These are phyloP conservation scores for Riptortus pedestris DNA, from an alignment of 1,140 invertebrate species.

Conservation along the genomic window DNA sequence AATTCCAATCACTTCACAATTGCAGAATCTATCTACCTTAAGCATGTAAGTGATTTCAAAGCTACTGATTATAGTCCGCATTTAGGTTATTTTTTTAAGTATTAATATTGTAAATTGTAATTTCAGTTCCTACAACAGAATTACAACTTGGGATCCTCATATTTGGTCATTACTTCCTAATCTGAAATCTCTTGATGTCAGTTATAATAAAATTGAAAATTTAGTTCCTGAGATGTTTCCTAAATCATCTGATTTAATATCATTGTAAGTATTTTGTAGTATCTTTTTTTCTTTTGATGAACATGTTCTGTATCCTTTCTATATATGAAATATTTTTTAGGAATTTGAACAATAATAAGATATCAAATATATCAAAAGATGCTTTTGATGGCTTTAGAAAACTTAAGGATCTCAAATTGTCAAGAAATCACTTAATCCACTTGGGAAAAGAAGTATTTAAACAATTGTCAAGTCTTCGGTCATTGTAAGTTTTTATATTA, in stretches of 20 bases:
- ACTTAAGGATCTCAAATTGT: constrained; percentile 61
- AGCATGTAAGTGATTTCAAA: neutral
- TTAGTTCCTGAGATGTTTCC: constrained; percentile 44
- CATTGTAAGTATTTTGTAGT: constrained; percentile 38
- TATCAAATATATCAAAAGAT: constrained; percentile 20
- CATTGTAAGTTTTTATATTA: constrained; percentile 1
- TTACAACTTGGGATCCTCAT: neutral
- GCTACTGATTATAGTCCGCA: no score
- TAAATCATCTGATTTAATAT: constrained; percentile 37
- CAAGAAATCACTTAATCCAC: constrained; percentile 33
- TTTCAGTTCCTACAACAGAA: neutral
- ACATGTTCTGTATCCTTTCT: constrained; percentile 12
- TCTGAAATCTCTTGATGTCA: constrained; percentile 49
- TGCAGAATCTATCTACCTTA: constrained; percentile 6
- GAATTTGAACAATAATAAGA: constrained; percentile 56
- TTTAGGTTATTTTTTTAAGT: neutral
- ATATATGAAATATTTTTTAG: constrained; percentile 27
- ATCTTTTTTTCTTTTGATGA: neutral
- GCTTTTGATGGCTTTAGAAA: constrained; percentile 56
- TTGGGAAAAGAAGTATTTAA: constrained; percentile 62
- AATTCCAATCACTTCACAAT: constrained; percentile 17
- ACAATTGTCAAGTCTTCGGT: constrained; percentile 43
- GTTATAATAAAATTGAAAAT: constrained; percentile 49
- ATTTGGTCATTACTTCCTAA: constrained; percentile 31
- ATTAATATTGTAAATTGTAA: neutral